Evolutionary conservation across 2,797 vertebrate genomes (phyloP).

Genomic region (Varecia variegata): DNA sequence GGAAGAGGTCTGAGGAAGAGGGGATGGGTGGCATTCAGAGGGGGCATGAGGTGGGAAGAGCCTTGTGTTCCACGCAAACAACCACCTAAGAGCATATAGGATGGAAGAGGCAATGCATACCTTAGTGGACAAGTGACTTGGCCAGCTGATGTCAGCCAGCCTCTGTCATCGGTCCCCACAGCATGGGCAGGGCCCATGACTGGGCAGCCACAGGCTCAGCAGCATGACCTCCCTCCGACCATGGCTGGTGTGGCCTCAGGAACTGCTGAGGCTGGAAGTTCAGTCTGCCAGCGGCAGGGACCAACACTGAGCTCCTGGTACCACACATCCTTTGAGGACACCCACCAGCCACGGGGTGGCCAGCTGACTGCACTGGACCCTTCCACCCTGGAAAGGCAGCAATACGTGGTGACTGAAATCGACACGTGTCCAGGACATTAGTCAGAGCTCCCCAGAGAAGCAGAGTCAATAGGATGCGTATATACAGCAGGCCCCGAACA

Average conservation of each 20-base stretch:
- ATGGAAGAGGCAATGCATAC: no score
- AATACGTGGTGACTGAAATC: no score
- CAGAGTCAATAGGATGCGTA: fast-evolving
- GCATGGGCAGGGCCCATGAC: not conserved
- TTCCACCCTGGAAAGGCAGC: not conserved
- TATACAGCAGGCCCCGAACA: fast-evolving
- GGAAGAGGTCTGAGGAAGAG: not conserved
- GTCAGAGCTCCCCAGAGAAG: not conserved
- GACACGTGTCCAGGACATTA: fast-evolving
- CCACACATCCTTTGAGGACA: fast-evolving
- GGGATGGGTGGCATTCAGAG: no score
- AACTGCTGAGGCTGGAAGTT: not conserved
- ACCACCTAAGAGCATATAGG: not conserved
- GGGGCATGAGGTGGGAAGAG: not conserved
- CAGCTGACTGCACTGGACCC: fast-evolving
- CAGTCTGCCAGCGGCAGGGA: not conserved
- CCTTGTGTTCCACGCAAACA: not conserved
- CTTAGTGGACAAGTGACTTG: not conserved
- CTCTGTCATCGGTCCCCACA: not conserved
- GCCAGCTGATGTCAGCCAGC: not conserved
- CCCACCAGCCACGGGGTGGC: not conserved
- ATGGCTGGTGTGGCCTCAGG: not conserved
- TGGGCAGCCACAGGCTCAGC: not conserved
- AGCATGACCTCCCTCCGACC: not conserved
- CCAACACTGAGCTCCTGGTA: not conserved